Base-by-base conservation (phyloP, 2,797 vertebrate genomes). In the Ambastaia sidthimunki region DNA sequence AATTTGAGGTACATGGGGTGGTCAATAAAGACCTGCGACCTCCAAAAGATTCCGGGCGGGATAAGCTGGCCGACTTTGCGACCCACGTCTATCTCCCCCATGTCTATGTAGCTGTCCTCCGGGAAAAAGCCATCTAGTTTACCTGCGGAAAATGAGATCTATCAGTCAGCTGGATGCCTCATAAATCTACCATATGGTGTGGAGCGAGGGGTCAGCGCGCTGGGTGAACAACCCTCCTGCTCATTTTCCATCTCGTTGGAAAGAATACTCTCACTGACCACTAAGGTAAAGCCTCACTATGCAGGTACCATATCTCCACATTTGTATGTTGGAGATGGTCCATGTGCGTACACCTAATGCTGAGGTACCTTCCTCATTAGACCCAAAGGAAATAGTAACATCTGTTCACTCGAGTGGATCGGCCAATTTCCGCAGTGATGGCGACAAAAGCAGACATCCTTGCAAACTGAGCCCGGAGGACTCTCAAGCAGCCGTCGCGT, bases 1-100 rank as follows among this genome's bases (percentile, higher is more conserved):
- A 99, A 99, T 87, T 99, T 99, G 87, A 99, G 95, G 92, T 99
- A 97, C 90, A 98, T 96, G 74, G 98, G 97, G 83, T 98, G 97
- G 90, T 99, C 98, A 73, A 99, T 96, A 91, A 98, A 98, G 91
- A 99, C 95, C 87, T 99, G 98, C 79, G 97, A 96, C 91, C 98
- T 95, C 98, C 98, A 99, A 92, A 99, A 99, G 86, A 95, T 93
- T 77, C 97, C 97, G 9, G 98, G 95, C 71, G 97, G 97, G 81
- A 99, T 97, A 94, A 97, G 97, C 94, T 98, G 97, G 1, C 95
- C 94, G 62, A 96, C 95, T 90, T 97, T 95, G 86, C 97, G 95
- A 28, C 98, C 97, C 90, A 98, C 95, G 85, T 99, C 98, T 71
- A 99, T 97, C 93, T 99, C 98, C 52, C 98, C 98, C 72, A 96